Base-by-base conservation (phyloP, 2,113 vertebrate genomes). In the Tetrao urogallus region DNA sequence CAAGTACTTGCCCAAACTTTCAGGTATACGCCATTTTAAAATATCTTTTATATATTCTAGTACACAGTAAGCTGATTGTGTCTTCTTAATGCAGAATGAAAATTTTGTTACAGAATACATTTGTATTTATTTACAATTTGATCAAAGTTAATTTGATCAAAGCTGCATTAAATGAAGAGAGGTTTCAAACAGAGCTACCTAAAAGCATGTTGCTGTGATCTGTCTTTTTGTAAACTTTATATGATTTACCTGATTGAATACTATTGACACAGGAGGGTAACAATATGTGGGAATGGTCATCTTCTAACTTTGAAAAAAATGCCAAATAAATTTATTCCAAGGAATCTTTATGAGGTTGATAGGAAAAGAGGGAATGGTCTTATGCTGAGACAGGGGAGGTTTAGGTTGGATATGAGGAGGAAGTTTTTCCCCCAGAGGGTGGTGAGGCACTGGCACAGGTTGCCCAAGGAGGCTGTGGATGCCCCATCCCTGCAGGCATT, bases 1-100 rank as follows among this genome's bases (percentile, higher is more conserved):
- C 22, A 36, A 15, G 2, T 58, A 7, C 25, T 34, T 80, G 15
- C 30, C 38, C 43, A 82, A 61, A 13, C 3, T 78, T 74, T 48
- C 36, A 25, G 5, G 2, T 48, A 7, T 30, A 54, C 8, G 6
- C 4, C 6, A 6, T 54, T 36, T 21, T n/a, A 34, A 92, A 85
- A 61, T 57, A 4, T 40, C 7, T 50, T 6, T 38, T 45, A 17
- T 30, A 36, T 28, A 48, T 61, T 34, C 28, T 1, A 27, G 8
- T 13, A 6, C 15, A 6, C 5, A 61, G 27, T 63, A 71, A 47
- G 4, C 2, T 69, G 36, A 21, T 40, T 36, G 8, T 0, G 2
- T 82, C 79, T 66, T 63, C 16, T 79, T 73, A 66, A 78, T 61
- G 6, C 1, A 54, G 10, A 48, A 2, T 13, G 19, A 21, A 69